phyloP scores from a whole-genome alignment of 2,113 vertebrate genomes.

The Channa argus region DNA sequence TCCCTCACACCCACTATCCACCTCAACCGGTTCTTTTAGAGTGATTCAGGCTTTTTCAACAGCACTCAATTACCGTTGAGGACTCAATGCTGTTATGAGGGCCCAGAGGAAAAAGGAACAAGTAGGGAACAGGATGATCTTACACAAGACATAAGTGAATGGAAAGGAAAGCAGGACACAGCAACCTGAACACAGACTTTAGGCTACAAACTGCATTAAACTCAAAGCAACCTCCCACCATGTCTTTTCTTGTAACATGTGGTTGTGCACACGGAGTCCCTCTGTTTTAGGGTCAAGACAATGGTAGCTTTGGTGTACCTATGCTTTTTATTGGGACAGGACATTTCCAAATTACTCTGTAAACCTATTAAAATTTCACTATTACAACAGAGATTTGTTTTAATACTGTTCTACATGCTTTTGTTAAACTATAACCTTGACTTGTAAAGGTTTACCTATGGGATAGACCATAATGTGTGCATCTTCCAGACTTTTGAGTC shows the following conservation, averaged over 20 bases:
- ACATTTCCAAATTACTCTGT: background rate
- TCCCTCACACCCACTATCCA: background rate
- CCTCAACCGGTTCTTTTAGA: conserved; percentile 32
- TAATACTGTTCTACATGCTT: too few relatives aligned
- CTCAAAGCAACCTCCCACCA: conserved; percentile 33
- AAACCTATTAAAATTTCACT: background rate
- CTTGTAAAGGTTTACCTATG: too few relatives aligned
- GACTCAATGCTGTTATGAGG: conserved; percentile 38
- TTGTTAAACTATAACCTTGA: background rate
- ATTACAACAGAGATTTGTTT: too few relatives aligned
- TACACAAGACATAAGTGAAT: conserved; percentile 34
- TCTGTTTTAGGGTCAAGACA: conserved; percentile 54
- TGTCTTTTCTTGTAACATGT: conserved; percentile 21
- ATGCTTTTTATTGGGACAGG: conserved; percentile 17
- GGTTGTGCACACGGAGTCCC: background rate
- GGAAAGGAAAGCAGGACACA: conserved; percentile 50
- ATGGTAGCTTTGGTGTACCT: background rate
- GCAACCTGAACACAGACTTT: conserved; percentile 47
- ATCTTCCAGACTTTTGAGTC: too few relatives aligned
- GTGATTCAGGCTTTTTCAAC: conserved; percentile 41
- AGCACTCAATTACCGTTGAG: conserved; percentile 51
- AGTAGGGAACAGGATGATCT: conserved; percentile 62
- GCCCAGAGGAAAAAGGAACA: conserved; percentile 28
- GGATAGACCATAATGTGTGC: too few relatives aligned
- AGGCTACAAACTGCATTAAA: conserved; percentile 73